These are phyloP conservation scores for Macrosiphum euphorbiae DNA, from an alignment of 2,888 invertebrate genomes.

Conservation along the genomic window DNA sequence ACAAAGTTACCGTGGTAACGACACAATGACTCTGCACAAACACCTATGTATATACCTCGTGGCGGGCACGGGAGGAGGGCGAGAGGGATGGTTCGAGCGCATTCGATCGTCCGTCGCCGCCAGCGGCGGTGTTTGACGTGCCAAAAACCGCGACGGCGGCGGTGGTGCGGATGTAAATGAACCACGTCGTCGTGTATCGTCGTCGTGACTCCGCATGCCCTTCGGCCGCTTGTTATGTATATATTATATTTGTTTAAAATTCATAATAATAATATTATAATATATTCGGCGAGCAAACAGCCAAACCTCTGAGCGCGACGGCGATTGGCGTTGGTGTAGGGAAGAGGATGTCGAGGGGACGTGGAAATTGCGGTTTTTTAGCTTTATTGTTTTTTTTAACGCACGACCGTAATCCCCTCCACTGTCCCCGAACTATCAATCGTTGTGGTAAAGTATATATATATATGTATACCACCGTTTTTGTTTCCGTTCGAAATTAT, in stretches of 20 bases:
- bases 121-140: slow-evolving; percentile 35
- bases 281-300: slow-evolving; percentile 24
- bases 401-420: neutral
- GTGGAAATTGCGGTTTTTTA: slow-evolving; percentile 2
- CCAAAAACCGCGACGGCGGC: slow-evolving; percentile 38
- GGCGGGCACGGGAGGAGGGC: neutral
- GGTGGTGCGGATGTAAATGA: slow-evolving; percentile 37
- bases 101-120: neutral
- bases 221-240: neutral
- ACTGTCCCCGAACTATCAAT: neutral
- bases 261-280: slow-evolving; percentile 35
- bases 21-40: neutral
- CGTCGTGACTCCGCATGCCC: slow-evolving; percentile 31
- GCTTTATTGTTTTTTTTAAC: neutral
- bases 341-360: neutral
- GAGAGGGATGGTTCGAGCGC: neutral
- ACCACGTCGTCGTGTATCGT: neutral
- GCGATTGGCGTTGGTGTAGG: neutral
- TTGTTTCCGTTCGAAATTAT: slow-evolving; percentile 23
- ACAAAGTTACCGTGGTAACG: slow-evolving; percentile 58
- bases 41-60: neutral
- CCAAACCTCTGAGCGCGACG: neutral
- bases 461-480: neutral
- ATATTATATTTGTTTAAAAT: neutral
- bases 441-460: neutral